phyloP scores from a whole-genome alignment of 2,113 vertebrate species.

The Myrmecobius fasciatus region DNA sequence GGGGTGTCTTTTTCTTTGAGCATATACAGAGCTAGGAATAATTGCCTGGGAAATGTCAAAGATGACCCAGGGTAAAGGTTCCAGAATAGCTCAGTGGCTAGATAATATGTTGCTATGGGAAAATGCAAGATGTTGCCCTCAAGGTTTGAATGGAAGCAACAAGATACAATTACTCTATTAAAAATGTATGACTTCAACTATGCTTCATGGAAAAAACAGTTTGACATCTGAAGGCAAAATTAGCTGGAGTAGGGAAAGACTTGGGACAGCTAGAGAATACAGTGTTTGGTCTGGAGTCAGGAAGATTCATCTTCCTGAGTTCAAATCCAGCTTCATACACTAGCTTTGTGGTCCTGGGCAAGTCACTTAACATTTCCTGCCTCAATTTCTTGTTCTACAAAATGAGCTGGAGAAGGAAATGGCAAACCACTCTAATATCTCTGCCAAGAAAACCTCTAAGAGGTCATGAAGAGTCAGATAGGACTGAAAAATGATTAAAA shows the following conservation, averaged over 20 bases:
- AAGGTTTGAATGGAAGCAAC: background rate
- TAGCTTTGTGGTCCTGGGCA: background rate
- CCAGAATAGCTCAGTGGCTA: background rate
- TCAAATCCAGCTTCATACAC: background rate
- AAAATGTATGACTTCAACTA: background rate
- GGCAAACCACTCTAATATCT: background rate
- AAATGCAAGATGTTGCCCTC: background rate
- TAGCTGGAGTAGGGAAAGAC: background rate
- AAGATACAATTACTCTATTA: background rate
- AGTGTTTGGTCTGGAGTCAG: background rate
- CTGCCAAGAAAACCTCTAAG: background rate
- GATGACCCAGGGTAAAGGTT: background rate
- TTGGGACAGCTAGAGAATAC: background rate
- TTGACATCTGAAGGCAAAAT: background rate
- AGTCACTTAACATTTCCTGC: background rate
- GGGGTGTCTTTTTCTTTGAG: conserved; percentile 26
- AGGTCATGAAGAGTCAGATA: background rate
- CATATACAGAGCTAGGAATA: background rate
- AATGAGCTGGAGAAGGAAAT: background rate
- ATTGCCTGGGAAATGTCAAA: background rate
- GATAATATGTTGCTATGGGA: background rate
- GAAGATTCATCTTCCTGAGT: background rate
- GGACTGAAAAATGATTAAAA: background rate
- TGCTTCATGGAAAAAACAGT: background rate
- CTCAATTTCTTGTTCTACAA: background rate